Conservation (phyloP, 2,113 vertebrate genomes). For the Silurus glanis region DNA sequence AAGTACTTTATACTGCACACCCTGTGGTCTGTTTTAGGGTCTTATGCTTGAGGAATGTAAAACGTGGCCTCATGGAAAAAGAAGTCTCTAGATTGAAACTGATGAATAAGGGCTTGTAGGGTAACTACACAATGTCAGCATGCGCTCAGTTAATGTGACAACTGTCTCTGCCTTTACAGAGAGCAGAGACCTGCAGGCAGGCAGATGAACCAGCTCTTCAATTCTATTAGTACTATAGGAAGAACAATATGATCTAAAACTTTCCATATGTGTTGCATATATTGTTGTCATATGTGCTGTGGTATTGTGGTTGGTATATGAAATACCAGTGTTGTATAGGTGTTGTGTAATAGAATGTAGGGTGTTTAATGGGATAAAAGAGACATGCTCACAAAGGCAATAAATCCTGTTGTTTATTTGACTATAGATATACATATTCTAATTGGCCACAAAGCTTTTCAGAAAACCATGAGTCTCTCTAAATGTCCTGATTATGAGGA, state of each 20-base stretch:
- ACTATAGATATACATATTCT: constrained; percentile 52
- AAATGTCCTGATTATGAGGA: constrained; percentile 19
- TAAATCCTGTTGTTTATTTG: constrained; percentile 50
- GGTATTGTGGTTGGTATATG: not conserved
- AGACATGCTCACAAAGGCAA: constrained; percentile 27
- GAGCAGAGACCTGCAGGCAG: not conserved
- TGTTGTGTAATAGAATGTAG: not conserved
- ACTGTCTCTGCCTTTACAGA: constrained; percentile 43
- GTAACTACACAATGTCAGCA: constrained; percentile 17
- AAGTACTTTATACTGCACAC: not conserved
- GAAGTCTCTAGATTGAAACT: constrained; percentile 18
- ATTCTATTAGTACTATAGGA: not conserved
- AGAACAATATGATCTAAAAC: not conserved
- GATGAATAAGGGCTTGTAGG: constrained; percentile 35
- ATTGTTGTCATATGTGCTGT: too few relatives aligned
- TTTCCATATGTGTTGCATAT: not conserved
- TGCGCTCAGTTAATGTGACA: constrained; percentile 42
- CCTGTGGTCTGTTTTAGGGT: not conserved
- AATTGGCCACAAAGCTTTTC: constrained; percentile 50
- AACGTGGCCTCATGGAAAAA: not conserved
- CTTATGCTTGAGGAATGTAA: not conserved
- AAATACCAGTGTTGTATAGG: not conserved
- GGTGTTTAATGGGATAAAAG: constrained; percentile 16
- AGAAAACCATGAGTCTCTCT: constrained; percentile 29
- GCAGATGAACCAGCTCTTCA: constrained; percentile 17